Percentiles rank a stretch among this genome's conserved stretches.
These are phyloP conservation scores for Sinosuthora webbiana DNA, from an alignment of 2,113 vertebrate genomes.

Conservation along the genomic window DNA sequence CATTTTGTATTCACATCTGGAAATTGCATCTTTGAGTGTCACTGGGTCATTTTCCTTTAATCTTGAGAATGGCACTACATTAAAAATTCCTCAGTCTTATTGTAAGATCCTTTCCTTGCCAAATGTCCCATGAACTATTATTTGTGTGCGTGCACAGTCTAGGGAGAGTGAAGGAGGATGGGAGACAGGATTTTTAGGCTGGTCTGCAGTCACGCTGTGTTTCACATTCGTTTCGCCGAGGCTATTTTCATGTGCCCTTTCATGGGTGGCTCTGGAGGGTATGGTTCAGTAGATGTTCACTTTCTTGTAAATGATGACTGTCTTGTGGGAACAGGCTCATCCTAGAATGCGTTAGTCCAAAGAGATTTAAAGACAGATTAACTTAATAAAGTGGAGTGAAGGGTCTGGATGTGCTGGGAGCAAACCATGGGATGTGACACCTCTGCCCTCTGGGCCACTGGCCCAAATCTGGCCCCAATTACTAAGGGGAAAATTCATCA, in stretches of 20 bases:
- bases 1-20: conserved; percentile 62
- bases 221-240: neutral
- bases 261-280: conserved; percentile 22
- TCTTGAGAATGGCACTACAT: conserved; percentile 54
- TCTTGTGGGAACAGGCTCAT: conserved; percentile 38
- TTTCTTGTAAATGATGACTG: neutral
- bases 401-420: neutral
- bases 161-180: neutral
- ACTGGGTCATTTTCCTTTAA: conserved; percentile 61
- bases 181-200: neutral
- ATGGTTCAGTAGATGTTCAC: conserved; percentile 25
- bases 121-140: conserved; percentile 59
- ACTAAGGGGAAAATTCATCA: neutral
- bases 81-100: conserved; percentile 62
- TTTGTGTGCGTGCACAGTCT: conserved; percentile 33
- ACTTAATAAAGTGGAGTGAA: conserved; percentile 33
- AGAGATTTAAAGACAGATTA: conserved; percentile 39
- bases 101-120: conserved; percentile 52
- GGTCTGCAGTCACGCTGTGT: neutral
- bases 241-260: neutral
- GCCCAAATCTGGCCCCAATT: neutral
- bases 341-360: neutral
- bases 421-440: neutral
- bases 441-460: neutral
- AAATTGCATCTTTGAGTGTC: conserved; percentile 55